phyloP scores from a whole-genome alignment of 2,888 invertebrate genomes.

The Chymomyza caudatula region DNA sequence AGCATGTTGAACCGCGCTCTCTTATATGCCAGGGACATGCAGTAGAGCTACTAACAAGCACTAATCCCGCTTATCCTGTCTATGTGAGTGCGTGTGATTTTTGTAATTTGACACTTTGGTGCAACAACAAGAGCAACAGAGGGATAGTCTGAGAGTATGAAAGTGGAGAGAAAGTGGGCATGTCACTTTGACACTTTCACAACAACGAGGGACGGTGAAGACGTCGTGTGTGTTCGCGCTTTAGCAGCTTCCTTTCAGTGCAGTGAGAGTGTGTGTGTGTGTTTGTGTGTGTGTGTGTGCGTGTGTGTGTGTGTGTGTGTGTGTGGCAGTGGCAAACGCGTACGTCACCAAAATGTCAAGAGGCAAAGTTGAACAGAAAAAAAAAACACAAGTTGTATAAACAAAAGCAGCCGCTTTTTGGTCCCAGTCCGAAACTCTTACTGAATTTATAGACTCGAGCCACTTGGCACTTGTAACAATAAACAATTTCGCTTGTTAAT shows the following conservation, averaged over 20 bases:
- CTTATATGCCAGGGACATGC: constrained; percentile 1
- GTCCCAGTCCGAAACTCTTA: neutral
- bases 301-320: constrained; percentile 25
- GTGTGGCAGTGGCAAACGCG: constrained; percentile 50
- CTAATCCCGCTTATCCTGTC: constrained; percentile 60
- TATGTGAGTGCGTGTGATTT: constrained; percentile 48
- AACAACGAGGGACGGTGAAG: constrained; percentile 12
- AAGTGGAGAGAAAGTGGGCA: constrained; percentile 51
- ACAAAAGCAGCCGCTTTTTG: constrained; percentile 51
- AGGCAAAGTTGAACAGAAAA: constrained; percentile 8
- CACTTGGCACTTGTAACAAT: constrained; percentile 65
- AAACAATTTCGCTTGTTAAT: constrained; percentile 66
- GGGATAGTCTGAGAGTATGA: neutral
- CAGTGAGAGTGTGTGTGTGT: constrained; percentile 21
- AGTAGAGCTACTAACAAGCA: constrained; percentile 47
- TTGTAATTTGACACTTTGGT: constrained; percentile 68
- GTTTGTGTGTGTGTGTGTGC: neutral
- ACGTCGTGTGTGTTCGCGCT: constrained; percentile 54
- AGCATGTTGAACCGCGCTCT: neutral
- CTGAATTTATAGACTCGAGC: constrained; percentile 42
- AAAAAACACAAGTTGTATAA: constrained; percentile 67
- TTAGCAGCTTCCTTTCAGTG: constrained; percentile 46
- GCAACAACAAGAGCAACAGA: constrained; percentile 39
- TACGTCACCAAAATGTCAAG: constrained; percentile 61
- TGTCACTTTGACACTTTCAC: constrained; percentile 65